Conservation (phyloP, 2,113 vertebrate genomes). For the Megaleporinus macrocephalus region DNA sequence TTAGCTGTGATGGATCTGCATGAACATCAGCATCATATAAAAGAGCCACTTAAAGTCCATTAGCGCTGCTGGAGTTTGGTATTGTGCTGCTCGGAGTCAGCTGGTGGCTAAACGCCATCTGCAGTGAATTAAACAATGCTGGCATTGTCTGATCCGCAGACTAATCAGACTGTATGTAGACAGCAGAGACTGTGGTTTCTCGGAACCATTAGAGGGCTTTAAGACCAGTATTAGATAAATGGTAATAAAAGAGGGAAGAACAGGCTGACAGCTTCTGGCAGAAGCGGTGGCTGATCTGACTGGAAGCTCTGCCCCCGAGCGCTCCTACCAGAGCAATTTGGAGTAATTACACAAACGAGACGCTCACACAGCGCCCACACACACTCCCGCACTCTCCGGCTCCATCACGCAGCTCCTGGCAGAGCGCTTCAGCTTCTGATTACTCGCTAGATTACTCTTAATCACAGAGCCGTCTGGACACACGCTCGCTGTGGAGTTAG, state of each 20-base stretch:
- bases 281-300: neutral
- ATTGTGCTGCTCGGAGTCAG: neutral
- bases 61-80: neutral
- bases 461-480: neutral
- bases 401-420: neutral
- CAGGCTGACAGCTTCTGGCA: neutral
- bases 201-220: neutral
- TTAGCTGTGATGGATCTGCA: no score
- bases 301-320: neutral
- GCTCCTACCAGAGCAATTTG: neutral
- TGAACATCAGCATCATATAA: no score
- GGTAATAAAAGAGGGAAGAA: neutral
- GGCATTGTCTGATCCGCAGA: neutral
- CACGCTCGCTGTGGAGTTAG: neutral
- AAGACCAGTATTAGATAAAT: neutral
- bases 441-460: neutral
- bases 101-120: neutral
- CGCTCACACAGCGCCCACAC: neutral
- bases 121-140: constrained; percentile 4
- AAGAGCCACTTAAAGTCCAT: no score
- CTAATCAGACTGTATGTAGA: neutral
- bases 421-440: neutral
- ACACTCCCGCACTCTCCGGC: neutral
- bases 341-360: neutral
- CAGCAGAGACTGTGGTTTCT: constrained; percentile 4